Evolutionary conservation across 2,113 vertebrate species (phyloP), one percentile per base, ranked within the genome.

Genomic region (Apteryx mantelli): DNA sequence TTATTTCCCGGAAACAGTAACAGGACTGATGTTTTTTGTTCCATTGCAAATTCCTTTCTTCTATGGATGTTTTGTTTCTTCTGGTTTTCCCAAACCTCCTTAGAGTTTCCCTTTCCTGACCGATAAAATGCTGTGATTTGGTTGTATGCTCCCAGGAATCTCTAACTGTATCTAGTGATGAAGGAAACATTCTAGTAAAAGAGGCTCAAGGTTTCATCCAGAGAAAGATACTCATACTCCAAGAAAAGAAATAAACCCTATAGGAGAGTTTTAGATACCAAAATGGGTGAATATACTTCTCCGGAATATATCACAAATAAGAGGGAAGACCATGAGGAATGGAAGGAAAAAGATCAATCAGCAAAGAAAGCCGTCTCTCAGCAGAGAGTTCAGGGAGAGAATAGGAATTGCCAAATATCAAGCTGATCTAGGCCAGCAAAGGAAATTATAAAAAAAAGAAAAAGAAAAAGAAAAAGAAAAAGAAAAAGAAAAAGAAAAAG

Each of bases 1-100:
- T 77, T 87, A 46, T 56, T 94, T 96, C 77, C 93, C 1, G 73
- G 91, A 93, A 92, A 91, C 34, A 84, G 64, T 53, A 93, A 76
- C 64, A 0, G 5, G 58, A 88, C 73, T 69, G 73, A 82, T 0
- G 1, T 4, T 68, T 94, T 48, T 34, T 86, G 52, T 74, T 93
- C n/a, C 68, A 61, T 52, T 92, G 76, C 20, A 82, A 78, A 91
- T 86, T 84, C 69, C 61, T 82, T 42, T 68, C 61, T 79, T 82
- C 46, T 56, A 22, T 36, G 77, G 8, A 30, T 15, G 1, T 74
- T 87, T 82, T 70, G 5, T 86, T 94, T 83, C 69, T 79, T 61
- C 38, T 79, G 19, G 14, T 69, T 89, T 91, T 69, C 25, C 55
- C 69, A 71, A 60, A 52, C 10, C 18, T 88, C n/a, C 21, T 68